Evolutionary conservation across 2,888 invertebrate genomes (phyloP).

Genomic region (Drosophila anomalata): DNA sequence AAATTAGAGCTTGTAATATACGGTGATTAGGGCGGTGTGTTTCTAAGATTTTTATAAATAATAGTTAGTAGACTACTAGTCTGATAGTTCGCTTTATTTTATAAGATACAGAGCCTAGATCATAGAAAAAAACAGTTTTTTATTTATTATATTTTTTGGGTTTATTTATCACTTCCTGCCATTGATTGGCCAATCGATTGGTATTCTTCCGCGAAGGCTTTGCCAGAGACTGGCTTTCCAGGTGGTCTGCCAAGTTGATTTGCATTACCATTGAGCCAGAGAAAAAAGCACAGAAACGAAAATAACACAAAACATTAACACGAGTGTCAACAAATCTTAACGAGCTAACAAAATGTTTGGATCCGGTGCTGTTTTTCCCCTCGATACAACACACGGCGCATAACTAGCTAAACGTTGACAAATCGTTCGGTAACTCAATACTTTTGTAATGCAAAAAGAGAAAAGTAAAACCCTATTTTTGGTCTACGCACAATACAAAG

Average conservation of each 20-base stretch:
- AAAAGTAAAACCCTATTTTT: conserved; percentile 66
- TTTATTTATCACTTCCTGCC: conserved; percentile 10
- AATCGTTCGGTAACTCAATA: conserved; percentile 77
- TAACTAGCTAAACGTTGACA: conserved; percentile 71
- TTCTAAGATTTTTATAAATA: not conserved
- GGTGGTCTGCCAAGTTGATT: conserved; percentile 62
- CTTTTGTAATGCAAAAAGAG: conserved; percentile 74
- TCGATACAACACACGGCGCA: conserved; percentile 3
- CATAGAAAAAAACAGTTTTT: not conserved
- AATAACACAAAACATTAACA: conserved; percentile 60
- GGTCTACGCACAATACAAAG: conserved; percentile 64
- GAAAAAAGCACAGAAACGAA: conserved; percentile 25
- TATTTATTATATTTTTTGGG: not conserved
- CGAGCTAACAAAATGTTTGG: conserved; percentile 70
- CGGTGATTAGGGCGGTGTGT: not conserved
- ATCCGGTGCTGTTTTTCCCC: conserved; percentile 17
- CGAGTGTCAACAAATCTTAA: conserved; percentile 75
- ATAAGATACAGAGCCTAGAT: no score
- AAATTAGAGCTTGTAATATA: conserved; percentile 29
- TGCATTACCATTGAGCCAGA: conserved; percentile 37
- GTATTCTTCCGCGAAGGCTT: conserved; percentile 4
- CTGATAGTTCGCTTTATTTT: no score
- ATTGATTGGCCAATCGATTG: not conserved
- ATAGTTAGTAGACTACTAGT: no score
- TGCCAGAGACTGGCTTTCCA: conserved; percentile 16